Conservation (phyloP, 2,113 vertebrate species). For the Chrysochloris asiatica region DNA sequence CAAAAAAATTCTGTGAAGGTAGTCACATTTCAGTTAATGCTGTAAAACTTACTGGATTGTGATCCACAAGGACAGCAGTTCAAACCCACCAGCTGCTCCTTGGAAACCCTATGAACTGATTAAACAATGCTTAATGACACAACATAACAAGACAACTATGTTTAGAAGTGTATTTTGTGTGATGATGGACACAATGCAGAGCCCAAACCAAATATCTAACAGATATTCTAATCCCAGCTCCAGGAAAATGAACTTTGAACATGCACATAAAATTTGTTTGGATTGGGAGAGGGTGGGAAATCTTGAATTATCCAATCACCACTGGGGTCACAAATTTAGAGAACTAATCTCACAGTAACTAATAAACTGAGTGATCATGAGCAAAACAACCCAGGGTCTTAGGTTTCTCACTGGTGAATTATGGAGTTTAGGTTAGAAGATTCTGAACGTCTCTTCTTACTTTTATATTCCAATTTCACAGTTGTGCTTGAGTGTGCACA, state of each 20-base stretch:
- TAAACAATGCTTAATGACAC: too few species aligned
- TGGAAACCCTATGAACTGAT: too few species aligned
- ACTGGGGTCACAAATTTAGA: not conserved
- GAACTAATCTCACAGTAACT: not conserved
- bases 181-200: not conserved
- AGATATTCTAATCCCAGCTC: not conserved
- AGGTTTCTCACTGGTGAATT: not conserved
- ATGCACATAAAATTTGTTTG: not conserved
- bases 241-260: not conserved
- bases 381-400: not conserved
- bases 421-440: not conserved
- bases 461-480: not conserved
- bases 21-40: not conserved
- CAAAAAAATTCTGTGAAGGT: not conserved
- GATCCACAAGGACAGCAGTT: too few species aligned
- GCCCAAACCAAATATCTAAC: not conserved
- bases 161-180: not conserved
- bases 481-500: not conserved
- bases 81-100: too few species aligned
- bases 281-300: too few species aligned
- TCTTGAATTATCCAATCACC: not conserved
- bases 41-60: too few species aligned
- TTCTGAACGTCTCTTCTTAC: not conserved
- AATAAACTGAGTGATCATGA: not conserved
- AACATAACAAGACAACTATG: not conserved